Conservation (phyloP, 2,113 vertebrate genomes). For the Oceanodroma tethys region DNA sequence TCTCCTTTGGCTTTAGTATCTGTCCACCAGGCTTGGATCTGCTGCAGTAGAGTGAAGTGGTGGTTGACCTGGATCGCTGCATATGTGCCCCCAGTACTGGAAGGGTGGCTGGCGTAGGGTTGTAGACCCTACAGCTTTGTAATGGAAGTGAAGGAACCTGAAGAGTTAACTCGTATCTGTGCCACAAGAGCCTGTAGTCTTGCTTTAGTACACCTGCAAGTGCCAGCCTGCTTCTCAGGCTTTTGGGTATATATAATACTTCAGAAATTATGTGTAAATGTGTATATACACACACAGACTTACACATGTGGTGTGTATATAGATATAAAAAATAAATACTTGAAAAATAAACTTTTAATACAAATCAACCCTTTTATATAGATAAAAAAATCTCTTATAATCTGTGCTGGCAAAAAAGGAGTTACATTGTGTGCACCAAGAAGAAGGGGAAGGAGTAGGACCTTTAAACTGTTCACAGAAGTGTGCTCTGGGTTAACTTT, state of each 20-base stretch:
- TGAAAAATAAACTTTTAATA: background rate
- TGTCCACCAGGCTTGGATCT: background rate
- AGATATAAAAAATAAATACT: background rate
- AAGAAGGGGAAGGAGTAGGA: background rate
- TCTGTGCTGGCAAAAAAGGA: background rate
- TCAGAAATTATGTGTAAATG: background rate
- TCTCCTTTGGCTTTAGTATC: background rate
- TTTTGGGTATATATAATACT: background rate
- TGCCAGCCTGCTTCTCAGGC: background rate
- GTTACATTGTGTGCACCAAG: background rate
- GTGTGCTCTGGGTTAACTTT: background rate
- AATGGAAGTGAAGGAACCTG: background rate
- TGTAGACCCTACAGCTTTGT: background rate
- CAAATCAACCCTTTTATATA: background rate
- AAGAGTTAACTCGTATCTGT: background rate
- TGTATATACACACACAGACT: background rate
- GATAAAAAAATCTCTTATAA: background rate
- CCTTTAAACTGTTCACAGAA: background rate
- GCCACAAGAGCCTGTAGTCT: background rate
- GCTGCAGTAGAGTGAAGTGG: background rate
- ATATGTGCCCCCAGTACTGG: background rate
- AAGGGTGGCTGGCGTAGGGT: background rate
- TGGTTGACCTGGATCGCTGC: background rate
- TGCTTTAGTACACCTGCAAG: background rate
- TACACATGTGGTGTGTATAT: fast-evolving